phyloP scores from a whole-genome alignment of 2,113 vertebrate genomes.

The Pipra filicauda region DNA sequence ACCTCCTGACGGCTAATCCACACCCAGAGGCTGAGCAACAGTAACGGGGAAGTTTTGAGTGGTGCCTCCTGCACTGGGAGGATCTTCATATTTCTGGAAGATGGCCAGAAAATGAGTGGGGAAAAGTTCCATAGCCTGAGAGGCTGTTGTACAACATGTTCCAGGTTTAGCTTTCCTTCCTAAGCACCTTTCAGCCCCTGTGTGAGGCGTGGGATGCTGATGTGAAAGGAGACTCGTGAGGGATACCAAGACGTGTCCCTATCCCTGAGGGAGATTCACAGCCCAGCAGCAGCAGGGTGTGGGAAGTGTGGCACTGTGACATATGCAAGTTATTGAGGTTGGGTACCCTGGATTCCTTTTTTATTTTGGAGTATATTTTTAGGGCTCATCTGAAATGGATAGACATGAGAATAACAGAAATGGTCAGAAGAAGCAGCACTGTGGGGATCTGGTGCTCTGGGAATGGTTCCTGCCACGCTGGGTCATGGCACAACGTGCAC shows the following conservation, averaged over 20 bases:
- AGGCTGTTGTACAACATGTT: not conserved
- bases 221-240: rapidly evolving
- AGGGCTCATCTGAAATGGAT: not conserved
- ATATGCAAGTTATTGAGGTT: rapidly evolving
- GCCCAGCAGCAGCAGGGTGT: not conserved
- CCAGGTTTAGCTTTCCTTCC: not conserved
- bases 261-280: not conserved
- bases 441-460: not conserved
- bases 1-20: not conserved
- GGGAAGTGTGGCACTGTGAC: rapidly evolving
- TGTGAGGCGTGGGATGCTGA: not conserved
- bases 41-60: not conserved
- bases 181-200: not conserved
- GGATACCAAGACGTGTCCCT: not conserved
- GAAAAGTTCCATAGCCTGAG: not conserved
- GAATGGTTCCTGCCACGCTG: rapidly evolving
- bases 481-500: not conserved
- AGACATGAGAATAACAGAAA: not conserved
- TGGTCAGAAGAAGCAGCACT: not conserved
- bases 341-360: not conserved
- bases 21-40: not conserved
- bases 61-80: not conserved
- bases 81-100: not conserved
- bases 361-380: not conserved
- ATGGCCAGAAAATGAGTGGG: not conserved